Percentiles rank a stretch among this genome's conserved stretches.
Conservation (phyloP, 2,888 invertebrate species). For the Adineta ricciae region DNA sequence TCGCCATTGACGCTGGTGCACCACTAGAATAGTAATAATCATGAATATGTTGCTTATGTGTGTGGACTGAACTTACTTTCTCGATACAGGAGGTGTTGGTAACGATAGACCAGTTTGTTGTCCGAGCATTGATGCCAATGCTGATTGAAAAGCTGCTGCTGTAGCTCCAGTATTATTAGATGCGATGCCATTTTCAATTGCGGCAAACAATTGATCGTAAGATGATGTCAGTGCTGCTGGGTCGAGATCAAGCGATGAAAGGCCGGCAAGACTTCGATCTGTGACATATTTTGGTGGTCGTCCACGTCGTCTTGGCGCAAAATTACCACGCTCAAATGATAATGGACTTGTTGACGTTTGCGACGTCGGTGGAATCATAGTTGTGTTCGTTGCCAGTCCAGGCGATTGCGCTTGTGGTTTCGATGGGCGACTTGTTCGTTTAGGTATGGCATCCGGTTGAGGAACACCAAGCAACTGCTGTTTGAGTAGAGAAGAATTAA, state of each 20-base stretch:
- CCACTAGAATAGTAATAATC: too few species aligned
- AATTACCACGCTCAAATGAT: background rate
- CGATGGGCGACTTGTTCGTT: background rate
- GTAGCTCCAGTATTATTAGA: background rate
- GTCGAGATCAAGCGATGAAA: background rate
- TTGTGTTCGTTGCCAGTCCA: background rate
- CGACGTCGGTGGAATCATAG: background rate
- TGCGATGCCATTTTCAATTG: background rate
- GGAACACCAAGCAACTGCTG: background rate
- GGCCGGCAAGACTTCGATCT: background rate
- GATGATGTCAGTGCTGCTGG: background rate
- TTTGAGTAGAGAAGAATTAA: background rate
- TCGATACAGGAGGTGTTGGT: background rate
- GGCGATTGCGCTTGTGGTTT: background rate
- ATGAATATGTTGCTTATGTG: too few species aligned
- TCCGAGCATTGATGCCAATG: background rate
- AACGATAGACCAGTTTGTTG: background rate
- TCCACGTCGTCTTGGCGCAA: conserved; percentile 10
- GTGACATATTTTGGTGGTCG: conserved; percentile 14
- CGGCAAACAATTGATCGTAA: background rate
- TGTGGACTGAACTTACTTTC: conserved; percentile 2
- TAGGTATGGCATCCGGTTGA: background rate
- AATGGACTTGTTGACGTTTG: background rate
- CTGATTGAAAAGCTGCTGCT: background rate
- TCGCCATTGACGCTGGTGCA: background rate